Evolutionary conservation across 2,113 vertebrate species (phyloP).

Genomic region (Lampris megalopsis): DNA sequence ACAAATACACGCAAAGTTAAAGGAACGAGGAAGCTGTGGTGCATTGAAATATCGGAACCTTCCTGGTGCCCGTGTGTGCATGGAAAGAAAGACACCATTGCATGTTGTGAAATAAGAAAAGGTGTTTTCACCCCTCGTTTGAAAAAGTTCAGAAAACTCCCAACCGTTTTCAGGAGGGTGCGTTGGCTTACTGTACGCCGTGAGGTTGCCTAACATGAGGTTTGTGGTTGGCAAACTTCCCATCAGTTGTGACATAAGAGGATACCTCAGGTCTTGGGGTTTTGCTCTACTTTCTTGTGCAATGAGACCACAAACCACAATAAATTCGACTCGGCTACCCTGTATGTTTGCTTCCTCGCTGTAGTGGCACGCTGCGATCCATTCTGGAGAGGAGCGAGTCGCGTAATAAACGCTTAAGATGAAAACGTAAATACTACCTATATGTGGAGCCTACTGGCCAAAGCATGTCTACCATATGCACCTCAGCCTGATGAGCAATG

Average conservation of each 20-base stretch:
- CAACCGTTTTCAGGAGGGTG: constrained; percentile 68
- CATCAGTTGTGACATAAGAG: constrained; percentile 60
- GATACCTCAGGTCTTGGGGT: constrained; percentile 51
- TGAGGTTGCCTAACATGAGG: constrained; percentile 56
- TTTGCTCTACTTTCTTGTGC: constrained; percentile 37
- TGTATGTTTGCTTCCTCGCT: background rate
- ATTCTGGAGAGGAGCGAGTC: too few species aligned
- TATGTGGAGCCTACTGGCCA: too few species aligned
- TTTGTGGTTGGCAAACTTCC: constrained; percentile 55
- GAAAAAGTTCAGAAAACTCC: constrained; percentile 28
- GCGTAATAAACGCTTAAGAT: too few species aligned
- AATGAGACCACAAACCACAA: constrained; percentile 57
- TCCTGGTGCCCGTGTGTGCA: constrained; percentile 48
- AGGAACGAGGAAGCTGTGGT: too few species aligned
- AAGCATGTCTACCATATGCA: too few species aligned
- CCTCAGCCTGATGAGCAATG: too few species aligned
- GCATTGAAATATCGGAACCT: too few species aligned
- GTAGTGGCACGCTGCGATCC: too few species aligned
- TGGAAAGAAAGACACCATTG: constrained; percentile 73
- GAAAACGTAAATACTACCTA: too few species aligned
- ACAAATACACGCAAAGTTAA: too few species aligned
- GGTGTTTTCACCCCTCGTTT: constrained; percentile 65
- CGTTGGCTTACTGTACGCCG: constrained; percentile 6
- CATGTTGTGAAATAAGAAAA: constrained; percentile 46
- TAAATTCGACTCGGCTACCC: background rate